Percentiles rank a stretch among this genome's conserved stretches.
These are phyloP conservation scores for Ceratitis capitata DNA, from an alignment of 1,140 invertebrate species.

Conservation along the genomic window DNA sequence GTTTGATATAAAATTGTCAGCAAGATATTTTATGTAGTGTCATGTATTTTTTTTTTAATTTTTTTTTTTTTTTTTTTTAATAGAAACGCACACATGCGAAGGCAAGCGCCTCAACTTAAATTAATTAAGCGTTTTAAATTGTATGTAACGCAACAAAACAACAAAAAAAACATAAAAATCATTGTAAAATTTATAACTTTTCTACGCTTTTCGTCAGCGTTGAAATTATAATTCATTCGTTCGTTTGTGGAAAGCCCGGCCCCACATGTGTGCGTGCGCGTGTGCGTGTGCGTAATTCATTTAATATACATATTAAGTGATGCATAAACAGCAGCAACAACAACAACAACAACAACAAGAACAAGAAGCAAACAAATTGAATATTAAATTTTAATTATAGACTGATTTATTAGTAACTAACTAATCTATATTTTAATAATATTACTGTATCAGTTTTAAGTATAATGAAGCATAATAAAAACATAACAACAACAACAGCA, in stretches of 20 bases:
- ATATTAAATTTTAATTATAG: constrained; percentile 47
- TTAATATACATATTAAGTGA: neutral
- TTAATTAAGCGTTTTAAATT: neutral
- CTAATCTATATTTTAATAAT: constrained; percentile 46
- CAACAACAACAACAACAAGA: too few relatives aligned
- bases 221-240: too few relatives aligned
- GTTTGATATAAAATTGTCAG: constrained; percentile 8
- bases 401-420: constrained; percentile 49
- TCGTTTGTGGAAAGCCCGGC: too few relatives aligned
- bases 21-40: constrained; percentile 1
- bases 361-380: neutral
- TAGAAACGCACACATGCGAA: neutral
- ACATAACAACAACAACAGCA: too few relatives aligned
- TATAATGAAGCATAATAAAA: neutral
- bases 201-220: too few relatives aligned
- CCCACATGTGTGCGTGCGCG: neutral
- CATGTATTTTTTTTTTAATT: too few relatives aligned
- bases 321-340: too few relatives aligned
- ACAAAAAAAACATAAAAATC: neutral
- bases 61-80: neutral
- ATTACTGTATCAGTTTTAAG: constrained; percentile 34
- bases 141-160: too few relatives aligned
- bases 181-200: neutral
- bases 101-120: neutral
- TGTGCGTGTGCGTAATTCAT: neutral